Conservation (phyloP, 2,113 vertebrate genomes). For the Maccullochella peelii region DNA sequence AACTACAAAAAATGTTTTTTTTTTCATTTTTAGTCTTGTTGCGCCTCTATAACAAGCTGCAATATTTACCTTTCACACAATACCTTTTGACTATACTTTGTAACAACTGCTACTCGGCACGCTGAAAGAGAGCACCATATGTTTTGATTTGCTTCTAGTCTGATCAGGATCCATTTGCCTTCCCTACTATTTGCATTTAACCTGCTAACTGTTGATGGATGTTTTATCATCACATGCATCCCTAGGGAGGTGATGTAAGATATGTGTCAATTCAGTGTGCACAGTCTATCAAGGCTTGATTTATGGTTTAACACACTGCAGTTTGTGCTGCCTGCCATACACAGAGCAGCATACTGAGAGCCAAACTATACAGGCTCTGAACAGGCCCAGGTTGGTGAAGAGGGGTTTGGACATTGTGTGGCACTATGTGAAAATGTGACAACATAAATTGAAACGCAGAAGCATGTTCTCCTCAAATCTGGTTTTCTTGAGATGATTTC, state of each 20-base stretch:
- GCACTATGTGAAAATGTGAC: constrained; percentile 2
- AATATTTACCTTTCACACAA: background rate
- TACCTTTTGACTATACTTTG: background rate
- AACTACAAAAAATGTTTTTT: too few species aligned
- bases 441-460: background rate
- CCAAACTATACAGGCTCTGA: background rate
- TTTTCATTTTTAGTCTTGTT: background rate
- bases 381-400: background rate
- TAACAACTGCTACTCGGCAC: background rate
- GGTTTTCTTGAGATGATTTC: background rate
- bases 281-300: constrained; percentile 49
- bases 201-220: constrained; percentile 57
- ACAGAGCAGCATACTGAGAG: constrained; percentile 19
- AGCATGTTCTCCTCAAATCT: background rate
- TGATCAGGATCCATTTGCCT: constrained; percentile 52
- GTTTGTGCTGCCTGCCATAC: constrained; percentile 9
- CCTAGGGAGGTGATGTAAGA: constrained; percentile 46
- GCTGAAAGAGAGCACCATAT: background rate
- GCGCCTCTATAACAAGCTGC: background rate
- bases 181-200: constrained; percentile 51
- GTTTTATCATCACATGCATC: constrained; percentile 21
- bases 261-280: constrained; percentile 46
- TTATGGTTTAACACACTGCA: constrained; percentile 37
- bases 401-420: background rate
- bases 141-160: constrained; percentile 38